Conservation (phyloP, 1,140 invertebrate genomes). For the Dufourea novaeangliae region DNA sequence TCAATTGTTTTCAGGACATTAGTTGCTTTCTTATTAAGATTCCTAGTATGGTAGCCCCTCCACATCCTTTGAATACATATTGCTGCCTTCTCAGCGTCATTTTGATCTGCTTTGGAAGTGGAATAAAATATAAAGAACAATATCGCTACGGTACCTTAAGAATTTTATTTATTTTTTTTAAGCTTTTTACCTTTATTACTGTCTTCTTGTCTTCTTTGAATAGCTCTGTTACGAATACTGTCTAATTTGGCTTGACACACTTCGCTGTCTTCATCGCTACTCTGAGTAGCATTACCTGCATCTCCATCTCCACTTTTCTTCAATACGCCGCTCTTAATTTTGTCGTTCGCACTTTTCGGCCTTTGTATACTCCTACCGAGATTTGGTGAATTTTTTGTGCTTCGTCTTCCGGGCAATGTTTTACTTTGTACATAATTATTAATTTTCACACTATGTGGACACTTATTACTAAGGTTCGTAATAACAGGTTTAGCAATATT, state of each 20-base stretch:
- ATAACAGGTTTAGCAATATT: conserved; percentile 75
- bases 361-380: conserved; percentile 69
- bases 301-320: conserved; percentile 67
- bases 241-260: conserved; percentile 84
- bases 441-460: conserved; percentile 76
- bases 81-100: conserved; percentile 84
- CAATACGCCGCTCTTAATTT: conserved; percentile 62
- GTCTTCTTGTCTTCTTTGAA: conserved; percentile 82
- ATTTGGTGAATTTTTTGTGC: conserved; percentile 72
- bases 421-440: conserved; percentile 79
- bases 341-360: conserved; percentile 69
- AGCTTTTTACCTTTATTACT: conserved; percentile 75
- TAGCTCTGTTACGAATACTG: conserved; percentile 82
- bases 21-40: conserved; percentile 88
- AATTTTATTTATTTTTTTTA: conserved; percentile 11
- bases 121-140: background rate
- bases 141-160: background rate
- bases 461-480: conserved; percentile 71
- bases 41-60: conserved; percentile 92
- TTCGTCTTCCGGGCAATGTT: conserved; percentile 70
- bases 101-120: conserved; percentile 65
- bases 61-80: conserved; percentile 93
- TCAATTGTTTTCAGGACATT: conserved; percentile 90
- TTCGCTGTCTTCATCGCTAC: conserved; percentile 84
- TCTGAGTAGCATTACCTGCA: conserved; percentile 64